Evolutionary conservation across 1,140 invertebrate species (phyloP), one percentile per base, ranked within the genome.

Genomic region (Drosophila sulfurigaster): DNA sequence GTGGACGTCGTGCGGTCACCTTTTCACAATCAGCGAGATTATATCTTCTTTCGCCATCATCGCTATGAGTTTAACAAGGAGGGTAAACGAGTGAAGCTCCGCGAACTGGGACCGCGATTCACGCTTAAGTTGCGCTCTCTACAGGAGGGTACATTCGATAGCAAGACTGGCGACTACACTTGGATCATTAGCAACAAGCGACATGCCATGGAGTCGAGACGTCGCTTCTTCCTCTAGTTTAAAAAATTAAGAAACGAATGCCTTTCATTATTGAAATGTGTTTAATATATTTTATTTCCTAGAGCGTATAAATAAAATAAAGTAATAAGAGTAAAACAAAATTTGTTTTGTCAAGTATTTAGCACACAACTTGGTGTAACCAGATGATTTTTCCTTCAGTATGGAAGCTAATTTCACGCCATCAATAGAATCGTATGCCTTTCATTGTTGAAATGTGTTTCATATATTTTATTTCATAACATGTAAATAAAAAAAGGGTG

Each of bases 21-120:
- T 99, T 99, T 99, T 92, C 99, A 99, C 93, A 99, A 99, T 94
- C 99, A 99, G 92, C 94, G 99, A 71, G 99, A 99, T 94, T 99
- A 98, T 86, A 98, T 99, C 85, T 99, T 99, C 93, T 99, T 99
- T 89, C 95, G 99, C 60, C 98, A 99, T 93, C 99, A 99, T 93
- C 96, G 98, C 75, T 99, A 99, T 92, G 96, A 98, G 85, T 99
- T 99, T 93, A 96, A 97, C 81, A 95, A 96, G 91, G 95, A 96
- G 73, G 96, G 95, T 8, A 96, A 97, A 82, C 95, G 95, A 78
- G 96, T 96, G 1, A 97, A 95, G 74, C 93, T 99, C n/a, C 95
- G 97, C 67, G 99, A 99, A 93, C 93, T 99, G 1, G 99, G 99
- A 0, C 99, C 99, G 8, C 94, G 98, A 78, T 99, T 99, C 92